A percentile compares a stretch with the other conserved stretches of the same genome.
Evolutionary conservation across 2,113 vertebrate species (phyloP).

Genomic region (Clarias batrachus): DNA sequence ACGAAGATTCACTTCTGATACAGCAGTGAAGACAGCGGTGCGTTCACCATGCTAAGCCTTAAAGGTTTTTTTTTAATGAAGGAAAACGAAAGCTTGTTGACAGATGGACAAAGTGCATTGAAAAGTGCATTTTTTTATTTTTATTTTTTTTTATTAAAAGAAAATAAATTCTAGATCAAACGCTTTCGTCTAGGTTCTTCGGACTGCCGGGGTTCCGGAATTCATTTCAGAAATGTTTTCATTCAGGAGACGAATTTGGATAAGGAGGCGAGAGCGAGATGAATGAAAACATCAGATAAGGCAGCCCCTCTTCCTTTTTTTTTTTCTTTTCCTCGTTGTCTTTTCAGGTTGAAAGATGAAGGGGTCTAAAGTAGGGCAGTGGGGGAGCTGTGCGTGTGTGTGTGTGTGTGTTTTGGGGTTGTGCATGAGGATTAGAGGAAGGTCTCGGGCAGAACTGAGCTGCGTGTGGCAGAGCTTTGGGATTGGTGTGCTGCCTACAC

Average conservation of each 20-base stretch:
- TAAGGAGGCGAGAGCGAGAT: not conserved
- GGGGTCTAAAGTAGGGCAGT: slow-evolving; percentile 8
- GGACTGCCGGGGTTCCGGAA: not conserved
- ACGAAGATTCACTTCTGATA: too few species aligned
- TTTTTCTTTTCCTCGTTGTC: not conserved
- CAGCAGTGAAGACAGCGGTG: too few species aligned
- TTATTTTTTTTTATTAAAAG: too few species aligned
- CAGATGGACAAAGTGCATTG: too few species aligned
- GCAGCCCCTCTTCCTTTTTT: not conserved
- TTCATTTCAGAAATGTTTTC: too few species aligned
- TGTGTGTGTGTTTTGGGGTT: not conserved
- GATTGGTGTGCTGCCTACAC: slow-evolving; percentile 57
- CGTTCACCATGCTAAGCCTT: too few species aligned
- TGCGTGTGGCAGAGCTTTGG: slow-evolving; percentile 36
- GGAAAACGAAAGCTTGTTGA: too few species aligned
- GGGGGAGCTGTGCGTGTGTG: slow-evolving; percentile 8
- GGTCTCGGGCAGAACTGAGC: slow-evolving; percentile 62
- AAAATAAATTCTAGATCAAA: not conserved
- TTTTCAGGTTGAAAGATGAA: not conserved
- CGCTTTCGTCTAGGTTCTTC: not conserved
- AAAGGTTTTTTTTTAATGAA: too few species aligned
- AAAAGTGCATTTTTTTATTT: too few species aligned
- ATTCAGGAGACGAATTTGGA: not conserved
- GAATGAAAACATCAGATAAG: slow-evolving; percentile 8
- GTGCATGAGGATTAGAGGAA: not conserved